Conservation (phyloP, 2,888 invertebrate genomes). For the Timema cristinae region DNA sequence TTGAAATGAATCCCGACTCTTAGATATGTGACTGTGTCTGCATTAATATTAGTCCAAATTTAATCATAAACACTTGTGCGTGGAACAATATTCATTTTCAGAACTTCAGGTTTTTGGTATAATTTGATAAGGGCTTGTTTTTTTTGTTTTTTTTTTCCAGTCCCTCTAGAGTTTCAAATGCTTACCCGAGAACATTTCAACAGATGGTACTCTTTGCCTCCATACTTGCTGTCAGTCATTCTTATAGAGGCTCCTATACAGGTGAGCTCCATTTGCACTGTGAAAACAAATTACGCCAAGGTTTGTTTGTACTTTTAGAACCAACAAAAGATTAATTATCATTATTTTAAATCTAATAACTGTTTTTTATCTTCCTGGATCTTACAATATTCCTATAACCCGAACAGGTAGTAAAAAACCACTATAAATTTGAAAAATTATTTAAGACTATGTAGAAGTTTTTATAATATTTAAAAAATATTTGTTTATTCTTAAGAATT, state of each 20-base stretch:
- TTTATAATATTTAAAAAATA: no score
- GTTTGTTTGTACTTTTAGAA: no score
- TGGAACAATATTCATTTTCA: background rate
- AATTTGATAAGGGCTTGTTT: background rate
- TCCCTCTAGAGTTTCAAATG: slow-evolving; percentile 86
- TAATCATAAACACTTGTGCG: no score
- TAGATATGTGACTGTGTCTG: background rate
- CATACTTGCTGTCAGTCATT: slow-evolving; percentile 81
- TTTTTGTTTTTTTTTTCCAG: slow-evolving; percentile 54
- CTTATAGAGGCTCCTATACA: slow-evolving; percentile 88
- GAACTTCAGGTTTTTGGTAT: background rate
- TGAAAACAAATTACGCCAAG: no score
- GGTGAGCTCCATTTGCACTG: slow-evolving; percentile 45
- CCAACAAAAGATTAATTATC: no score
- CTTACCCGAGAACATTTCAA: slow-evolving; percentile 86
- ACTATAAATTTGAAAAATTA: background rate
- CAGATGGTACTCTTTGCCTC: slow-evolving; percentile 86
- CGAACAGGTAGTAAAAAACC: background rate
- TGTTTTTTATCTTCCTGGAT: no score
- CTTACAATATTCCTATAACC: background rate
- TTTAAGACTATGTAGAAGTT: no score
- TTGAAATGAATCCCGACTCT: background rate
- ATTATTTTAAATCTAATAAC: no score
- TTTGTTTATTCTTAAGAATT: no score
- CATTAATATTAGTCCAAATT: background rate